Conservation (phyloP, 2,113 vertebrate species). For the Pelmatolapia mariae region DNA sequence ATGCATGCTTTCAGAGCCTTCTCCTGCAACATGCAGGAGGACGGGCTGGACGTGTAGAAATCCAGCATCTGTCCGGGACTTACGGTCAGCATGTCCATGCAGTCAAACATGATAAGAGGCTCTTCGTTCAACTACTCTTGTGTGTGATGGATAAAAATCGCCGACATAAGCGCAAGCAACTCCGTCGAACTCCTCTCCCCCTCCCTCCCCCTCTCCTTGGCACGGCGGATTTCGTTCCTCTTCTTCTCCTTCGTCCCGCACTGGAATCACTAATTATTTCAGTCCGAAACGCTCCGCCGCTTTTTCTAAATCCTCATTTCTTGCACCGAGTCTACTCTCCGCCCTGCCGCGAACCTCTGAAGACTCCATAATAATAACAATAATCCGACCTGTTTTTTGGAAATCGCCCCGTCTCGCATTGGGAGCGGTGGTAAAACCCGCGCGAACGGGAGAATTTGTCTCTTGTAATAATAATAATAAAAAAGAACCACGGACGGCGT, state of each 20-base stretch:
- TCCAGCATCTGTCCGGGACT: slow-evolving; percentile 98
- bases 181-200: slow-evolving; percentile 89
- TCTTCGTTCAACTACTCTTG: slow-evolving; percentile 65
- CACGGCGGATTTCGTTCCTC: slow-evolving; percentile 18
- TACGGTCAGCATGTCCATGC: slow-evolving; percentile 96
- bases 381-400: background rate
- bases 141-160: slow-evolving; percentile 80
- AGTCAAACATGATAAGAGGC: slow-evolving; percentile 94
- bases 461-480: slow-evolving; percentile 12
- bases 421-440: background rate
- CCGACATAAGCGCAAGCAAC: slow-evolving; percentile 85
- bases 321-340: slow-evolving; percentile 69
- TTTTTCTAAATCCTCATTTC: slow-evolving; percentile 83
- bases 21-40: slow-evolving; percentile 96
- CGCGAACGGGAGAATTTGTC: background rate
- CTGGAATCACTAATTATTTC: slow-evolving; percentile 89
- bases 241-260: slow-evolving; percentile 77
- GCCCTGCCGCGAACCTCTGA: background rate
- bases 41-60: slow-evolving; percentile 93
- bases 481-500: background rate
- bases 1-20: slow-evolving; percentile 98
- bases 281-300: slow-evolving; percentile 80
- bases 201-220: slow-evolving; percentile 1
- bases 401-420: background rate
- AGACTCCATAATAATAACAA: background rate